These are phyloP conservation scores for Orientallactaga bullata DNA, from an alignment of 2,113 vertebrate genomes.

Conservation along the genomic window DNA sequence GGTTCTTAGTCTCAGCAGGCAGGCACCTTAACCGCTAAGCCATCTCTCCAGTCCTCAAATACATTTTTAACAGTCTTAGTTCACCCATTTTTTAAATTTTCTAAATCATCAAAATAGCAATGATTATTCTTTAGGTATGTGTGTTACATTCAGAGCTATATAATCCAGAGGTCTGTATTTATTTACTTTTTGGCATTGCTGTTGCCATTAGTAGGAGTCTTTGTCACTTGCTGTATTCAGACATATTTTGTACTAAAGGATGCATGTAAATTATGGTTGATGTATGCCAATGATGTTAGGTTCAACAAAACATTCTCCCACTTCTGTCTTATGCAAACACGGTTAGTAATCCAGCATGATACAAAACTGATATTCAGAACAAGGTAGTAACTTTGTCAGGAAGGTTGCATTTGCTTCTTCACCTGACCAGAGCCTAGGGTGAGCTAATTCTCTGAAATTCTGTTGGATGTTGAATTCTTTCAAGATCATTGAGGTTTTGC, in stretches of 20 bases:
- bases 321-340: neutral
- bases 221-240: neutral
- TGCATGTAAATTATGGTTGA: neutral
- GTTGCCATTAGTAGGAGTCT: neutral
- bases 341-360: neutral
- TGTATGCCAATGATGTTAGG: neutral
- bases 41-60: too few species aligned
- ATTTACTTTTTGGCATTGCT: neutral
- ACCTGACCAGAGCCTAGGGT: too few species aligned
- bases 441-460: neutral
- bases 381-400: neutral
- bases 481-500: neutral
- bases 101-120: neutral
- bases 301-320: neutral
- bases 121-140: neutral
- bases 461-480: neutral
- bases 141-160: neutral
- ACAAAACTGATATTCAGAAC: neutral
- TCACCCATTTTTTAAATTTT: neutral
- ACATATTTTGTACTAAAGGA: neutral
- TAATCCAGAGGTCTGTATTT: neutral
- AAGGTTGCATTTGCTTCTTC: neutral
- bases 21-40: too few species aligned
- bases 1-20: too few species aligned
- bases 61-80: neutral